Percentiles rank a stretch among this genome's conserved stretches.
Conservation (phyloP, 2,113 vertebrate species). For the Amia ocellicauda region DNA sequence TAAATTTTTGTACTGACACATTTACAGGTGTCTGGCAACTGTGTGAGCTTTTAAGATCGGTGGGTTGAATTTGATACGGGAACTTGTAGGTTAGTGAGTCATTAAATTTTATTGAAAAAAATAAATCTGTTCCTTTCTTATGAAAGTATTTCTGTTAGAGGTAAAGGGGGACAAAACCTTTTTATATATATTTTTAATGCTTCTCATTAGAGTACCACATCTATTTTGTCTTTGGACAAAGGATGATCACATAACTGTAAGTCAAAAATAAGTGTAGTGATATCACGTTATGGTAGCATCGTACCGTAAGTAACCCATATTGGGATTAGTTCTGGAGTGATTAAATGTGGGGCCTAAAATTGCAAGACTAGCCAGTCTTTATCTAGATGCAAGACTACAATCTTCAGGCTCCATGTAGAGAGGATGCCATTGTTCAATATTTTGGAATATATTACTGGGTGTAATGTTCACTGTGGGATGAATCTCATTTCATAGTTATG, state of each 20-base stretch:
- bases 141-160: background rate
- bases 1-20: slow-evolving; percentile 19
- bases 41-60: slow-evolving; percentile 4
- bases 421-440: too few species aligned
- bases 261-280: too few species aligned
- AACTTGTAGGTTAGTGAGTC: background rate
- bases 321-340: too few species aligned
- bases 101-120: slow-evolving; percentile 5
- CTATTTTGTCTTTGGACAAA: too few species aligned
- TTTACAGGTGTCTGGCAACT: slow-evolving; percentile 17
- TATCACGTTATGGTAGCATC: too few species aligned
- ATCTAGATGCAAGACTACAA: too few species aligned
- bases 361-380: too few species aligned
- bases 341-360: too few species aligned
- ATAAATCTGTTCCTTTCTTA: slow-evolving; percentile 15
- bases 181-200: background rate
- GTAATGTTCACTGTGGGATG: too few species aligned
- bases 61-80: background rate
- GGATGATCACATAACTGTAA: too few species aligned
- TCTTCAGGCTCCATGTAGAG: too few species aligned
- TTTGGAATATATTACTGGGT: background rate
- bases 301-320: too few species aligned
- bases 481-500: background rate
- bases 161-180: background rate
- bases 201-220: background rate